These are phyloP conservation scores for Danionella cerebrum DNA, from an alignment of 2,113 vertebrate species.

Conservation along the genomic window DNA sequence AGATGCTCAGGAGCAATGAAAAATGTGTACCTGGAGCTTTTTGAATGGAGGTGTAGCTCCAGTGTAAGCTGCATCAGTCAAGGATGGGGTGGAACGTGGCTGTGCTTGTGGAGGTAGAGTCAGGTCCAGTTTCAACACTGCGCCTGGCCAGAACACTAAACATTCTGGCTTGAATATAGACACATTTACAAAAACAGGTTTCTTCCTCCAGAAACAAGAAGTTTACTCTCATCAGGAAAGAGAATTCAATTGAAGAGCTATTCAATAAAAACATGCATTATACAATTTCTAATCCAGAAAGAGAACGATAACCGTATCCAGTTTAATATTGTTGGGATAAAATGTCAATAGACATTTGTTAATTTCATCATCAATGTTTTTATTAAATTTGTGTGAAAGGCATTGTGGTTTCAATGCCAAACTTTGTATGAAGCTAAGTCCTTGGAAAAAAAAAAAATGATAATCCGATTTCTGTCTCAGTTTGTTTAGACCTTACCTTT, in stretches of 20 bases:
- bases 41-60: no score
- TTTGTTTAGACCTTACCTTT: conserved; percentile 49
- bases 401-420: conserved; percentile 60
- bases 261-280: conserved; percentile 51
- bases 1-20: no score
- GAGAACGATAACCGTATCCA: conserved; percentile 52
- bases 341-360: conserved; percentile 69
- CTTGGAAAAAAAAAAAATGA: conserved; percentile 58
- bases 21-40: no score
- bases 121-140: no score
- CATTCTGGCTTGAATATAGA: no score
- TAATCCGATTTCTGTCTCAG: conserved; percentile 63
- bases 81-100: no score
- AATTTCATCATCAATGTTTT: conserved; percentile 67
- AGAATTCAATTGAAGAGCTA: no score
- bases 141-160: no score
- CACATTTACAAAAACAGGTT: no score
- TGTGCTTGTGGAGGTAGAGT: no score
- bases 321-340: conserved; percentile 63
- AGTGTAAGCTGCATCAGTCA: no score
- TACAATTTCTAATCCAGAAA: conserved; percentile 40
- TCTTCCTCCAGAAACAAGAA: no score
- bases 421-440: conserved; percentile 63
- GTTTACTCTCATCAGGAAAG: background rate
- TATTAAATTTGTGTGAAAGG: conserved; percentile 70